A percentile compares a stretch with the other conserved stretches of the same genome.
Evolutionary conservation across 2,888 invertebrate species (phyloP).

Genomic region (Punctoribates punctum): DNA sequence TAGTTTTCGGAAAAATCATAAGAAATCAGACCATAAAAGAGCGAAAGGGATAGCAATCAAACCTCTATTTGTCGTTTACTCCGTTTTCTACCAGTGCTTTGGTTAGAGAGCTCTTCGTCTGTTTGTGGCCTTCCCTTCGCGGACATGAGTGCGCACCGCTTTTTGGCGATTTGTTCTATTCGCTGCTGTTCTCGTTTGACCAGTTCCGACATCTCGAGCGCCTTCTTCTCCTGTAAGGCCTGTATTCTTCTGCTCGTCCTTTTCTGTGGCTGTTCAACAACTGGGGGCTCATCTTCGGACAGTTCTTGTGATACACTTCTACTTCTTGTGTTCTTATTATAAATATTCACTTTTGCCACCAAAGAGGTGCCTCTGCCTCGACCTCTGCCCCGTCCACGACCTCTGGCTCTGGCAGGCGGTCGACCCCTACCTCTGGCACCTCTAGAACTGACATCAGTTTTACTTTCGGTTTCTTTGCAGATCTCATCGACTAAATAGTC

Average conservation of each 20-base stretch:
- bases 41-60: background rate
- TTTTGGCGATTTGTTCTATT: constrained; percentile 52
- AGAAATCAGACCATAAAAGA: too few species aligned
- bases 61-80: constrained; percentile 19
- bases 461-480: background rate
- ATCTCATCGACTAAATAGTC: constrained; percentile 34
- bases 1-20: background rate
- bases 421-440: background rate
- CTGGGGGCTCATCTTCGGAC: constrained; percentile 51
- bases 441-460: background rate
- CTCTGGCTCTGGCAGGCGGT: background rate
- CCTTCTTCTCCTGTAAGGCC: constrained; percentile 47
- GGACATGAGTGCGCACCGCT: constrained; percentile 51
- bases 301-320: constrained; percentile 49
- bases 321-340: constrained; percentile 44
- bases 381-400: constrained; percentile 46
- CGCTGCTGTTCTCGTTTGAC: constrained; percentile 47
- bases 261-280: constrained; percentile 45
- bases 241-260: constrained; percentile 67
- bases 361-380: constrained; percentile 39
- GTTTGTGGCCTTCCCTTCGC: constrained; percentile 55
- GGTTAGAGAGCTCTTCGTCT: background rate
- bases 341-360: constrained; percentile 49
- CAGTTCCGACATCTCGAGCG: constrained; percentile 42
- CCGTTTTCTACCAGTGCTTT: background rate